Evolutionary conservation across 1,140 invertebrate species (phyloP).

Genomic region (Zaprionus capensis): DNA sequence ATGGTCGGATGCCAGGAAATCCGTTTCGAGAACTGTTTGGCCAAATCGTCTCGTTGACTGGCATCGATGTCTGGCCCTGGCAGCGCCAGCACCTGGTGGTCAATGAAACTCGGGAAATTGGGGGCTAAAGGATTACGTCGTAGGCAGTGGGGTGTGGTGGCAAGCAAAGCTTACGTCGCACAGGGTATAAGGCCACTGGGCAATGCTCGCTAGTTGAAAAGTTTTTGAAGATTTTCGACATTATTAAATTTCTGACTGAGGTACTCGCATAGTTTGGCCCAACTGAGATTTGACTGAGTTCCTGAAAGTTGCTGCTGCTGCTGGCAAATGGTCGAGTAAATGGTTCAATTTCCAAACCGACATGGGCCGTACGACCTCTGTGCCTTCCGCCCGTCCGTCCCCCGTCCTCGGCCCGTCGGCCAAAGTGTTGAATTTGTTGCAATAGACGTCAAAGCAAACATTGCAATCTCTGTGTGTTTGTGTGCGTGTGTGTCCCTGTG

Average conservation of each 20-base stretch:
- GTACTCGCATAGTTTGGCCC: neutral
- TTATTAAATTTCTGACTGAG: neutral
- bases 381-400: neutral
- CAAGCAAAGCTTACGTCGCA: neutral
- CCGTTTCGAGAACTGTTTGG: slow-evolving; percentile 48
- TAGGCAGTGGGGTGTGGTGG: neutral
- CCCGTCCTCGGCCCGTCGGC: neutral
- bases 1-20: slow-evolving; percentile 36
- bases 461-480: slow-evolving; percentile 15
- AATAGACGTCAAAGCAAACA: slow-evolving; percentile 48
- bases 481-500: slow-evolving; percentile 3
- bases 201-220: neutral
- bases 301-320: neutral
- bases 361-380: neutral
- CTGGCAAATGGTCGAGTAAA: slow-evolving; percentile 54
- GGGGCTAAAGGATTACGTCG: neutral
- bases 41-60: slow-evolving; percentile 39
- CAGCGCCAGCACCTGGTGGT: neutral
- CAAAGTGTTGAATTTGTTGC: slow-evolving; percentile 41
- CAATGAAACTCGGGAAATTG: neutral
- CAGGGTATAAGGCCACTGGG: neutral
- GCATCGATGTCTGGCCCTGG: slow-evolving; percentile 12
- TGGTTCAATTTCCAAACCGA: slow-evolving; percentile 29
- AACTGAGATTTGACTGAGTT: slow-evolving; percentile 24
- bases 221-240: neutral